Percentiles rank a stretch among this genome's conserved stretches.
phyloP scores from a whole-genome alignment of 2,888 invertebrate species.

The Himalopsyche kuldschensis region DNA sequence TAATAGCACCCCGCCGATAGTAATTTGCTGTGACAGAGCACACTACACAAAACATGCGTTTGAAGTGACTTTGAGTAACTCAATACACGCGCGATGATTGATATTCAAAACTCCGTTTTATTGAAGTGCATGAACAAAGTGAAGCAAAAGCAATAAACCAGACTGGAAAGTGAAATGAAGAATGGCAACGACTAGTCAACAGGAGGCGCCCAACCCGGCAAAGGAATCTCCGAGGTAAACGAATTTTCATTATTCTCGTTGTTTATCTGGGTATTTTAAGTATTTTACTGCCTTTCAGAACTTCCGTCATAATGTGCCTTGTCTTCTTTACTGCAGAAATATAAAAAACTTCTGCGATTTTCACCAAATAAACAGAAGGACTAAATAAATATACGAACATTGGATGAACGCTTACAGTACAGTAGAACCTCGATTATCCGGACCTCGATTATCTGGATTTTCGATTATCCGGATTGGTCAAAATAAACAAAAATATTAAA shows the following conservation, averaged over 20 bases:
- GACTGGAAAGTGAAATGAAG: conserved; percentile 28
- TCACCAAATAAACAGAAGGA: too few relatives aligned
- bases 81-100: conserved; percentile 32
- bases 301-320: not conserved
- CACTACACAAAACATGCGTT: conserved; percentile 3
- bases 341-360: too few relatives aligned
- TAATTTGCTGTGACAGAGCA: not conserved
- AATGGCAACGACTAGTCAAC: conserved; percentile 31
- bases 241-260: not conserved
- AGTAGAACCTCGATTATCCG: conserved; percentile 14
- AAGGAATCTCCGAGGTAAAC: conserved; percentile 37
- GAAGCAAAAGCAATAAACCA: conserved; percentile 20
- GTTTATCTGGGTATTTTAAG: not conserved
- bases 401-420: too few relatives aligned
- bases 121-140: conserved; percentile 26
- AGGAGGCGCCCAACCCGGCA: conserved; percentile 30
- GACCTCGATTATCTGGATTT: conserved; percentile 11
- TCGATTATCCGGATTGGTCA: conserved; percentile 12
- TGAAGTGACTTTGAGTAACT: conserved; percentile 37
- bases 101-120: conserved; percentile 24
- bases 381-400: too few relatives aligned
- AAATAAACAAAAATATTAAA: too few relatives aligned
- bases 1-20: not conserved
- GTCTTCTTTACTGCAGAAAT: too few relatives aligned
- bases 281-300: not conserved